phyloP scores from a whole-genome alignment of 2,888 invertebrate genomes.

The Leucoptera coffeella region DNA sequence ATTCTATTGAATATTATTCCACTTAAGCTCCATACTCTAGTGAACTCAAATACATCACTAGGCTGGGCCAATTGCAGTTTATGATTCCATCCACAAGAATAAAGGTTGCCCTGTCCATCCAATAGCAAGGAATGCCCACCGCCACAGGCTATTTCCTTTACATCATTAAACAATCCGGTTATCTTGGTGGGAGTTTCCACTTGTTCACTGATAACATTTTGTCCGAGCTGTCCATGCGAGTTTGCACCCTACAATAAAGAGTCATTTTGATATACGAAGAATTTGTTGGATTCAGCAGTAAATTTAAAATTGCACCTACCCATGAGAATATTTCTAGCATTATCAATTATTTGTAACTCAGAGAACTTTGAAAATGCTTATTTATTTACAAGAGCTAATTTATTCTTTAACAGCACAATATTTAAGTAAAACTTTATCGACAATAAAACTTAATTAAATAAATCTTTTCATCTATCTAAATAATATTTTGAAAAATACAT shows the following conservation, averaged over 20 bases:
- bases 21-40: constrained; percentile 55
- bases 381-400: no score
- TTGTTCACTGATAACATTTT: constrained; percentile 62
- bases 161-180: constrained; percentile 25
- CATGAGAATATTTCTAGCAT: no score
- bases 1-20: constrained; percentile 54
- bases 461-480: no score
- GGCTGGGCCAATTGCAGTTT: constrained; percentile 64
- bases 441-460: no score
- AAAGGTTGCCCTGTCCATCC: constrained; percentile 61
- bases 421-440: no score
- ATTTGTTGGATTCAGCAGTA: no score
- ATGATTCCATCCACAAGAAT: constrained; percentile 73
- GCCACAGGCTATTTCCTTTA: constrained; percentile 65
- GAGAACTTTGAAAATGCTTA: no score
- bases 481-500: no score
- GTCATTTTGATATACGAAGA: no score
- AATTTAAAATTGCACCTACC: no score
- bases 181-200: constrained; percentile 51
- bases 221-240: constrained; percentile 74
- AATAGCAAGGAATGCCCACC: constrained; percentile 72
- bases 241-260: constrained; percentile 76
- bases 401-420: no score
- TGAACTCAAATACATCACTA: constrained; percentile 43
- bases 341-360: no score